Percentiles rank a stretch among this genome's conserved stretches.
phyloP scores from a whole-genome alignment of 2,797 vertebrate genomes.

The Allobates femoralis region DNA sequence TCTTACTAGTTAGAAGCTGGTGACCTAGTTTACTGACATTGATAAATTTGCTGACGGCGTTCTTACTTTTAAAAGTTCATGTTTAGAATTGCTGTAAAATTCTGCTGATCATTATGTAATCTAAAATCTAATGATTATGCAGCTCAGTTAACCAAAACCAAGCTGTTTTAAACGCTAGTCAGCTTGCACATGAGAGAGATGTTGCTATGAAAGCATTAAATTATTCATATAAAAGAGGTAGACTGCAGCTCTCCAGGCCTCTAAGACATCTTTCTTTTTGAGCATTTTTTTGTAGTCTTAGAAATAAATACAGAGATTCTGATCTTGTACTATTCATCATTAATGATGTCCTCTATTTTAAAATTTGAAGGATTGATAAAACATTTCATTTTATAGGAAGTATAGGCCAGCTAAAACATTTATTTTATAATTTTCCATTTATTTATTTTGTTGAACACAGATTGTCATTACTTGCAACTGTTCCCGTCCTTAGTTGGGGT shows the following conservation, averaged over 20 bases:
- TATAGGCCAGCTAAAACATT: neutral
- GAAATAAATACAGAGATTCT: conserved; percentile 54
- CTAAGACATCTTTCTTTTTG: conserved; percentile 48
- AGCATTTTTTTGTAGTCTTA: conserved; percentile 31
- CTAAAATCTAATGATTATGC: conserved; percentile 41
- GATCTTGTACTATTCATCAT: conserved; percentile 42
- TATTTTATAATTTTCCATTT: neutral
- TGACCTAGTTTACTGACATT: conserved; percentile 61
- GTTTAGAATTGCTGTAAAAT: conserved; percentile 28
- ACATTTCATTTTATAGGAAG: neutral
- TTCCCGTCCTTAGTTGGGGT: too few species aligned
- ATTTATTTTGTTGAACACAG: neutral
- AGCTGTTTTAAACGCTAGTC: conserved; percentile 59
- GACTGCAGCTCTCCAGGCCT: conserved; percentile 42
- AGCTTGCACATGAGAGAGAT: conserved; percentile 56
- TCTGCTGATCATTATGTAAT: conserved; percentile 58
- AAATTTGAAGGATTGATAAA: conserved; percentile 35
- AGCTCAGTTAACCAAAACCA: conserved; percentile 57
- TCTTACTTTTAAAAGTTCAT: conserved; percentile 59
- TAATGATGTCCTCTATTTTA: conserved; percentile 46
- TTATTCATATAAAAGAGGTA: conserved; percentile 59
- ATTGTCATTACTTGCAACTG: too few species aligned
- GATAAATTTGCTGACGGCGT: conserved; percentile 55
- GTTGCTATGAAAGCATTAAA: conserved; percentile 56
- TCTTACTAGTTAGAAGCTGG: conserved; percentile 2